Conservation (phyloP, 2,888 invertebrate genomes). For the Chouioia cunea region DNA sequence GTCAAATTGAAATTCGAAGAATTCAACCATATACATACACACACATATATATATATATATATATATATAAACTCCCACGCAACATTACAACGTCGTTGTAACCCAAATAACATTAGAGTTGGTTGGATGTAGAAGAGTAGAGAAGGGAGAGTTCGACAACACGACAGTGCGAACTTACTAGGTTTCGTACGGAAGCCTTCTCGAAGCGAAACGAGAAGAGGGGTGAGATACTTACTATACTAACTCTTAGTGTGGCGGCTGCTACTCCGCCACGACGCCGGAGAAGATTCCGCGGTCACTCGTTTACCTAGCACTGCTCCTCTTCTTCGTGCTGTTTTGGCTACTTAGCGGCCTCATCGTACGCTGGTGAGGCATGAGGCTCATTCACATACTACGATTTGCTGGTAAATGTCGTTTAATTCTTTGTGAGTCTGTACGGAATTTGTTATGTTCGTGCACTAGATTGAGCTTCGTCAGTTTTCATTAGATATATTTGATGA, state of each 20-base stretch:
- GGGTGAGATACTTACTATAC: no score
- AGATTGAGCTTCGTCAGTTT: no score
- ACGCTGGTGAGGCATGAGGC: constrained; percentile 28
- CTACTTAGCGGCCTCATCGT: constrained; percentile 32
- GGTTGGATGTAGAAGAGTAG: no score
- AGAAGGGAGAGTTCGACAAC: constrained; percentile 60
- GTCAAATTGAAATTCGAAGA: no score
- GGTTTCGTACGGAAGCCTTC: constrained; percentile 63
- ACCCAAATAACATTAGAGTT: no score
- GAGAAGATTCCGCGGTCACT: constrained; percentile 30
- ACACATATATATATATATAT: no score
- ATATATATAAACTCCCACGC: no score
- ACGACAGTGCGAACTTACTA: constrained; percentile 52
- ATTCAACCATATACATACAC: no score
- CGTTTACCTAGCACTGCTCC: neutral
- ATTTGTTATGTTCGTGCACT: no score
- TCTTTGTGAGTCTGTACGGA: neutral
- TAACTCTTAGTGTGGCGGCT: neutral
- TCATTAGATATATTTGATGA: no score
- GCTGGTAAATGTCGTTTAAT: constrained; percentile 27
- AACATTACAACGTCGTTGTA: no score
- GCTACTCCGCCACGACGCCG: neutral
- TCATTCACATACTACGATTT: constrained; percentile 3
- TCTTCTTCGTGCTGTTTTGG: constrained; percentile 33
- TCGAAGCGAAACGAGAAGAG: constrained; percentile 34